These are phyloP conservation scores for Brachionus sp. DNA, from an alignment of 1,140 invertebrate species.

Conservation along the genomic window DNA sequence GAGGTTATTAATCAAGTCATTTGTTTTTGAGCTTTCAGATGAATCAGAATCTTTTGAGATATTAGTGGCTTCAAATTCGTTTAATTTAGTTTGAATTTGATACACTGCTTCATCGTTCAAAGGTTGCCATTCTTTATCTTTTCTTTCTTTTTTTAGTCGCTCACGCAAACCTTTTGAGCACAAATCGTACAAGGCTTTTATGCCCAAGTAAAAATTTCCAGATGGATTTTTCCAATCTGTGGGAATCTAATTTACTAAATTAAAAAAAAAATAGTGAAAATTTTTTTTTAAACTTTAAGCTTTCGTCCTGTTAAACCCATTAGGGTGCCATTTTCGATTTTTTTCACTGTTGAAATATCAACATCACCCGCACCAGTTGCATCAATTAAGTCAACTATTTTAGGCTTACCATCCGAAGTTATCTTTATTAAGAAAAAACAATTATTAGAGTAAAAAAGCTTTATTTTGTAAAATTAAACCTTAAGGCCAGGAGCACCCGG, in stretches of 20 bases:
- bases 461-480: conserved; percentile 63
- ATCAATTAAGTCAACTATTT: conserved; percentile 90
- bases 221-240: conserved; percentile 75
- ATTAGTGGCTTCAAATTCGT: conserved; percentile 3
- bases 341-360: conserved; percentile 77
- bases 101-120: conserved; percentile 3
- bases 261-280: not conserved
- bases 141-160: conserved; percentile 15
- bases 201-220: conserved; percentile 74
- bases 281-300: conserved; percentile 68
- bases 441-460: not conserved
- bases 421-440: conserved; percentile 63
- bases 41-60: not conserved
- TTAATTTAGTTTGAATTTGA: conserved; percentile 34
- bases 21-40: not conserved
- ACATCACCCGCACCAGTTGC: conserved; percentile 91
- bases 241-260: conserved; percentile 68
- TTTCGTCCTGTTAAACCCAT: conserved; percentile 80
- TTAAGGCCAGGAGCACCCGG: conserved; percentile 86
- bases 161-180: not conserved
- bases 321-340: conserved; percentile 69
- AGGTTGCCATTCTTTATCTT: conserved; percentile 19
- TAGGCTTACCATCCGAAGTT: conserved; percentile 79
- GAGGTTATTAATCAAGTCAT: not conserved
- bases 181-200: conserved; percentile 79